Evolutionary conservation across 2,888 invertebrate genomes (phyloP).

Genomic region (Xestia c-nigrum): DNA sequence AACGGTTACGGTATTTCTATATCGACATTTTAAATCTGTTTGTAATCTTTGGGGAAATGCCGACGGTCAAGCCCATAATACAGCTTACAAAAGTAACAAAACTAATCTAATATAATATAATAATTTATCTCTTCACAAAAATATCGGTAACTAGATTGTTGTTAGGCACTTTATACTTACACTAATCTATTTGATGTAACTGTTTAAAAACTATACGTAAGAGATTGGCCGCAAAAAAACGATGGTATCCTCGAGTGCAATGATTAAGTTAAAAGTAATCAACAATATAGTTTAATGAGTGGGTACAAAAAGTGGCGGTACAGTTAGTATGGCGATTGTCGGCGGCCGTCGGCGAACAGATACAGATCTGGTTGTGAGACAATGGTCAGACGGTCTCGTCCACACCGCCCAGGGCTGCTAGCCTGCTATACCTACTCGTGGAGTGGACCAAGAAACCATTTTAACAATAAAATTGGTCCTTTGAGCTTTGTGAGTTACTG

Average conservation of each 20-base stretch:
- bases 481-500: neutral
- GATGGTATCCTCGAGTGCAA: conserved; percentile 11
- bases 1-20: conserved; percentile 10
- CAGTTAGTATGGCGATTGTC: conserved; percentile 52
- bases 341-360: conserved; percentile 36
- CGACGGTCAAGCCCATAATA: too few species aligned
- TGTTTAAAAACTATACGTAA: neutral
- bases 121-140: neutral
- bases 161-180: neutral
- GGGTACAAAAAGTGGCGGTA: conserved; percentile 34
- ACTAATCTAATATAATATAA: neutral
- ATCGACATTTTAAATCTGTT: conserved; percentile 5
- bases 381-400: conserved; percentile 64
- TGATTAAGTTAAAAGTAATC: conserved; percentile 26
- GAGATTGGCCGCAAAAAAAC: conserved; percentile 20
- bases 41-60: neutral
- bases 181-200: conserved; percentile 2
- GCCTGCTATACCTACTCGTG: neutral
- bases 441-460: neutral
- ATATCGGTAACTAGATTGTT: conserved; percentile 2
- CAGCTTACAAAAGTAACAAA: neutral
- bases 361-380: conserved; percentile 61
- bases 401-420: conserved; percentile 50
- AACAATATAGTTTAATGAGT: conserved; percentile 45
- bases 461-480: neutral